Conservation (phyloP, 1,140 invertebrate genomes). For the Lineus longissimus region DNA sequence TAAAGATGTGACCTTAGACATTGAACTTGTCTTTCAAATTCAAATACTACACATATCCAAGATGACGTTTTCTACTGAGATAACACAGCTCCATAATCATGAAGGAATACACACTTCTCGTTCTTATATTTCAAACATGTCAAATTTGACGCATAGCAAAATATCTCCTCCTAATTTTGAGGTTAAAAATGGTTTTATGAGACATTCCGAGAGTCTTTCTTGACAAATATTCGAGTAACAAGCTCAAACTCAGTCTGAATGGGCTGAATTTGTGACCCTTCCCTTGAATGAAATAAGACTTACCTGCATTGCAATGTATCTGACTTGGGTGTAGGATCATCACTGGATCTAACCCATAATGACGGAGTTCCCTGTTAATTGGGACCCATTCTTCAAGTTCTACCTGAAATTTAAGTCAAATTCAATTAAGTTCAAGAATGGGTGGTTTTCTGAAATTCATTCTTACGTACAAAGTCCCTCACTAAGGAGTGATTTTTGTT, state of each 20-base stretch:
- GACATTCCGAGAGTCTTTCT: too few species aligned
- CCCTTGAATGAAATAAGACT: too few species aligned
- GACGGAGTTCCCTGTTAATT: slow-evolving; percentile 32
- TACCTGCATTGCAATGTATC: slow-evolving; percentile 24
- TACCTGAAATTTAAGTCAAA: slow-evolving; percentile 21
- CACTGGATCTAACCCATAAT: slow-evolving; percentile 30
- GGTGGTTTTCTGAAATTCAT: neutral
- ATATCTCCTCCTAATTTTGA: too few species aligned
- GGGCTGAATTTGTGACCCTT: too few species aligned
- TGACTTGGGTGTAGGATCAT: slow-evolving; percentile 29
- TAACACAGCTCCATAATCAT: neutral
- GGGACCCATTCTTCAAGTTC: slow-evolving; percentile 33
- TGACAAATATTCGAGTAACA: too few species aligned
- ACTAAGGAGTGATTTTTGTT: too few species aligned
- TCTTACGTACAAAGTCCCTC: neutral
- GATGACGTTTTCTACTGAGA: neutral
- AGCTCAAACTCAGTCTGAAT: too few species aligned
- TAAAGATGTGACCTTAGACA: neutral
- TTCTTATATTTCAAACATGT: neutral
- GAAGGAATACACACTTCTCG: neutral
- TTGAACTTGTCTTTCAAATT: neutral
- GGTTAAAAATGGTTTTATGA: too few species aligned
- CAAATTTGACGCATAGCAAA: too few species aligned
- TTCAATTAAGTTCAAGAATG: neutral
- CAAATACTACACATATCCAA: neutral